Evolutionary conservation across 1,140 invertebrate genomes (phyloP), one percentile per base, ranked within the genome.

Genomic region (Anastrepha obliqua): DNA sequence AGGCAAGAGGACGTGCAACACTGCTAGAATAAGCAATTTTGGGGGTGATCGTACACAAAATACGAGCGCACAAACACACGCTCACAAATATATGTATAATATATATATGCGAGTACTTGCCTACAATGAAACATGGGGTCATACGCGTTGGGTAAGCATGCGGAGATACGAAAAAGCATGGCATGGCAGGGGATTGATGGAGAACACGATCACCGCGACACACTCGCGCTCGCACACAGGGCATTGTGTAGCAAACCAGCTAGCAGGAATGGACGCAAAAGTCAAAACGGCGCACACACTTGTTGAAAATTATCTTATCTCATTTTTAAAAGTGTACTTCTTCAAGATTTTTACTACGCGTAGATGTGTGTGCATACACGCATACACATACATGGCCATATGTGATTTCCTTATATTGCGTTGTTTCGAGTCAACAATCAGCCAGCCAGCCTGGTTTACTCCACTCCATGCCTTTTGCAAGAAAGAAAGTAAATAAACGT

Each of bases 241-340:
- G 2, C 11, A 6, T 7, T 20, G 39, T 67, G 11, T 67, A 44
- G 15, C 39, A 13, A 11, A 62, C 11, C 11, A 62, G 17, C 60
- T 42, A 74, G 11, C 67, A 74, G 42, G 42, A 47, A 74, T 74
- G 67, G 39, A 7, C 42, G 4, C 39, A 7, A 74, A 74, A 74
- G 67, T 74, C 67, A 74, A 47, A 39, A 74, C 39, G 44, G 15
- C 15, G 13, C 13, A 74, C 67, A 74, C 67, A 74, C 42, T 74
- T 74, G 67, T 74, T 74, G 39, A 74, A 74, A 42, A 74, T 74
- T 74, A 74, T 74, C 67, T 74, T 74, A 74, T 74, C 67, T 47
- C 13, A 74, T 47, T 74, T 74, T 39, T 74, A 8, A 13, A 74
- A 74, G 67, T 74, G 67, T 74, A 74, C 39, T 44, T 9, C 42